phyloP scores from a whole-genome alignment of 2,113 vertebrate genomes.

The Aleadryas rufinucha region DNA sequence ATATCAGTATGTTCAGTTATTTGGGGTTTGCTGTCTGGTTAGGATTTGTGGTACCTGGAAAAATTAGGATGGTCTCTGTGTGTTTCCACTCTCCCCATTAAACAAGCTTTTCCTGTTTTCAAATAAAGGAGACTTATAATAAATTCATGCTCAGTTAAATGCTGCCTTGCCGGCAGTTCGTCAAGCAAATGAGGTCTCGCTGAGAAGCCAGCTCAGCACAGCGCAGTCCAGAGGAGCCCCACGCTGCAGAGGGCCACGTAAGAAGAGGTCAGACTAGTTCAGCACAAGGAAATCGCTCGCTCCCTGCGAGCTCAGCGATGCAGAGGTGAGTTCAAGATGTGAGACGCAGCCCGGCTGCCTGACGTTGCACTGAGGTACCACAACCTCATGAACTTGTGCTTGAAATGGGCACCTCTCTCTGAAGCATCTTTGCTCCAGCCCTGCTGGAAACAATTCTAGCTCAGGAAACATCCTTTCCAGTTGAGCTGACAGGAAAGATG shows the following conservation, averaged over 20 bases:
- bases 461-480: background rate
- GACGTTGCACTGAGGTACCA: background rate
- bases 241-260: background rate
- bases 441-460: background rate
- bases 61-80: background rate
- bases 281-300: accelerated
- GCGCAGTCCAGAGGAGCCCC: background rate
- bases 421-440: background rate
- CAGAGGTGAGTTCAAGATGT: background rate
- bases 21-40: background rate
- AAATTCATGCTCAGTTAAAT: slow-evolving; percentile 2
- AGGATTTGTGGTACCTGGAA: background rate
- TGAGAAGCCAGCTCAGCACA: slow-evolving; percentile 14
- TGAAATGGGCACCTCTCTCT: background rate
- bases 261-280: background rate
- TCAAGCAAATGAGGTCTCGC: background rate
- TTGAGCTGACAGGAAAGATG: background rate
- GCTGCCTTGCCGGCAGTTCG: slow-evolving; percentile 25
- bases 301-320: accelerated
- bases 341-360: accelerated
- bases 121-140: background rate
- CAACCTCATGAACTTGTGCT: background rate
- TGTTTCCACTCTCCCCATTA: slow-evolving; percentile 8
- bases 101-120: slow-evolving; percentile 55
- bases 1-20: background rate